Evolutionary conservation across 2,797 vertebrate species (phyloP).

Genomic region (Potorous gilbertii): DNA sequence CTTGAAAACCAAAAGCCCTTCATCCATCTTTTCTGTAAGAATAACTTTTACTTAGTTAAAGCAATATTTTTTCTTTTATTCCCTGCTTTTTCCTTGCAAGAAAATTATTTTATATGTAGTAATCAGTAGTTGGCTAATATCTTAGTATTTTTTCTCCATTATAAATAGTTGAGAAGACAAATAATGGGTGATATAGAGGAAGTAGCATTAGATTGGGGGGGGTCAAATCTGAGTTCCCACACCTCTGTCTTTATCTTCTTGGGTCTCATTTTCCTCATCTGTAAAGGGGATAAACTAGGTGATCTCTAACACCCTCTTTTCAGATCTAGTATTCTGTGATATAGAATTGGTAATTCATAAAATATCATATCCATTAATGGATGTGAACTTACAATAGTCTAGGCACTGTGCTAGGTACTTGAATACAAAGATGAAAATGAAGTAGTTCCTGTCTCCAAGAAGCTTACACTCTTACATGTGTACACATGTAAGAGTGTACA

Average conservation of each 20-base stretch:
- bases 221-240: neutral
- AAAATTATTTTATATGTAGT: neutral
- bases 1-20: neutral
- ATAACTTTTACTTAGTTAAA: constrained; percentile 43
- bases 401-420: neutral
- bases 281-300: neutral
- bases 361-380: neutral
- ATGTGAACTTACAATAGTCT: neutral
- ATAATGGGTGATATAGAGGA: neutral
- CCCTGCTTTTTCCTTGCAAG: constrained; percentile 59
- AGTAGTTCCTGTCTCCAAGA: neutral
- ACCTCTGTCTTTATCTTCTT: neutral
- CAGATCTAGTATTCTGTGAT: neutral
- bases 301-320: neutral
- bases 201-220: neutral
- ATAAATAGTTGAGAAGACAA: constrained; percentile 30
- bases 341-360: neutral
- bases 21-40: constrained; percentile 21
- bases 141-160: constrained; percentile 31
- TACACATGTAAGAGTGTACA: neutral
- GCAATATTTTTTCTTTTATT: neutral
- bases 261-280: neutral
- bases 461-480: neutral
- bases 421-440: neutral
- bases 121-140: constrained; percentile 3